These are phyloP conservation scores for Euphydryas editha DNA, from an alignment of 2,888 invertebrate genomes.

Conservation along the genomic window DNA sequence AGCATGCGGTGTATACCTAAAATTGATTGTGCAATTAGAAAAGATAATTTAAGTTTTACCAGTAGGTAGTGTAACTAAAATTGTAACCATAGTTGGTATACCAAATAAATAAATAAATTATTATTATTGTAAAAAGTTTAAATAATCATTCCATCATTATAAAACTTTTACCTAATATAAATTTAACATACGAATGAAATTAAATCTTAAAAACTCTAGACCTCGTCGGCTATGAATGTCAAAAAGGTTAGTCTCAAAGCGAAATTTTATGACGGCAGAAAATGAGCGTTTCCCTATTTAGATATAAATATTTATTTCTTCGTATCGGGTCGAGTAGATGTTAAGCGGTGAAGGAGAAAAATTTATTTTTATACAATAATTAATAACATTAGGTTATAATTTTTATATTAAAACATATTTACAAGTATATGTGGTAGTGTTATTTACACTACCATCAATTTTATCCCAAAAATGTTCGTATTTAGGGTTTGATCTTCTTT, in stretches of 20 bases:
- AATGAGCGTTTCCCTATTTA: conserved; percentile 7
- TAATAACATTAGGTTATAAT: too few species aligned
- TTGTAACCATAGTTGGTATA: too few species aligned
- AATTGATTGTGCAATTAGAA: too few species aligned
- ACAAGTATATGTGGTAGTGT: too few species aligned
- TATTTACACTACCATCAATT: too few species aligned
- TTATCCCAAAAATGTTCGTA: too few species aligned
- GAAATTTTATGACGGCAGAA: conserved; percentile 4
- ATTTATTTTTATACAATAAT: not conserved
- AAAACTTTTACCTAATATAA: not conserved
- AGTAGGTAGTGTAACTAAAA: too few species aligned
- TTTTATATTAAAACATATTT: too few species aligned
- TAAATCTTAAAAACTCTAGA: conserved; percentile 11
- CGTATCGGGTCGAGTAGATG: not conserved
- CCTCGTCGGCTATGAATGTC: conserved; percentile 1
- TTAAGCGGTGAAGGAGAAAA: not conserved
- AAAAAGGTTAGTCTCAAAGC: conserved; percentile 15
- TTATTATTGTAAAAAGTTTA: not conserved
- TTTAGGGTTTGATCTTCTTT: too few species aligned
- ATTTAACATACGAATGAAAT: conserved; percentile 1
- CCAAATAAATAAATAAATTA: too few species aligned
- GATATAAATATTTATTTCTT: not conserved
- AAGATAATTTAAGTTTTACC: too few species aligned
- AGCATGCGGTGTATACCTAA: too few species aligned
- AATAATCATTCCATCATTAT: not conserved